Percentiles rank a stretch among this genome's conserved stretches.
phyloP scores from a whole-genome alignment of 2,888 invertebrate species.

The Acleris sparsana region DNA sequence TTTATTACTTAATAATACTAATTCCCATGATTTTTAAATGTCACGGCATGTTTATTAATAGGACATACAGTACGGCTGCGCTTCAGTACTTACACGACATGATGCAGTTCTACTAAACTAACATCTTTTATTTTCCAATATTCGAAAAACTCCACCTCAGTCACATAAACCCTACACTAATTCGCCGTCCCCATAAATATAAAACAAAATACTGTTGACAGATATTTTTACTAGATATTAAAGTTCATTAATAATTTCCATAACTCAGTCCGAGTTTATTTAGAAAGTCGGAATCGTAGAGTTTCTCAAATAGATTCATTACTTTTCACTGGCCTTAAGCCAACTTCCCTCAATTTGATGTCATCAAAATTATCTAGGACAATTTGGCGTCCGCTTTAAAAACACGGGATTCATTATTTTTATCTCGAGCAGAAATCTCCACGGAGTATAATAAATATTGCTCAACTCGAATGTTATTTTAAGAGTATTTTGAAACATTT shows the following conservation, averaged over 20 bases:
- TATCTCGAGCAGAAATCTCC: constrained; percentile 66
- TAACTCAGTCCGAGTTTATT: constrained; percentile 18
- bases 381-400: constrained; percentile 76
- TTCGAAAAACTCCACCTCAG: neutral
- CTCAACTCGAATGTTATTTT: constrained; percentile 57
- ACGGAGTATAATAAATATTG: constrained; percentile 57
- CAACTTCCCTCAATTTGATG: constrained; percentile 72
- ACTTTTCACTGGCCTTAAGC: constrained; percentile 64
- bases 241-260: constrained; percentile 21
- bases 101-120: too few relatives aligned
- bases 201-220: constrained; percentile 12
- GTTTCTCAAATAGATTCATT: constrained; percentile 64
- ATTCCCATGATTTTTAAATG: too few relatives aligned
- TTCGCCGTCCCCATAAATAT: constrained; percentile 2
- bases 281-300: constrained; percentile 46
- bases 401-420: constrained; percentile 72
- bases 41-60: too few relatives aligned
- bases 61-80: too few relatives aligned
- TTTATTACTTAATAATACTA: constrained; percentile 42
- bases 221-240: constrained; percentile 17
- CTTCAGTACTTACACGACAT: too few relatives aligned
- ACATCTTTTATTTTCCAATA: too few relatives aligned
- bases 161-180: neutral
- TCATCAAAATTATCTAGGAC: constrained; percentile 79
- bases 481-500: constrained; percentile 45